Evolutionary conservation across 2,113 vertebrate species (phyloP), one percentile per base, ranked within the genome.

Genomic region (Chaetura pelagica): DNA sequence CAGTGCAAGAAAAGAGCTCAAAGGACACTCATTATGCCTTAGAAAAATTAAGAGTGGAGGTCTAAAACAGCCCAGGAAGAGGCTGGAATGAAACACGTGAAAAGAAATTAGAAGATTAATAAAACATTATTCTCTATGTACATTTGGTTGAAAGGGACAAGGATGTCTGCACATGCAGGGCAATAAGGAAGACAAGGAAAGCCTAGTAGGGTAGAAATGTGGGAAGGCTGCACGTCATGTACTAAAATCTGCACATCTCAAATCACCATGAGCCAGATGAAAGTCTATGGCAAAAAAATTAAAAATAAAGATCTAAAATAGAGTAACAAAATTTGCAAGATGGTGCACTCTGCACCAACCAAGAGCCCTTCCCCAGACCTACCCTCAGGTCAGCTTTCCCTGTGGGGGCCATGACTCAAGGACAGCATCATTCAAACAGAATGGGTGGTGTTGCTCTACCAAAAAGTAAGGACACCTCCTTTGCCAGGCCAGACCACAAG

Each of bases 331-430:
- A 32, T 49, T 21, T 6, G 5, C 44, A 57, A 6, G 23, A 68
- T 1, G 2, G 38, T 1, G 1, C 12, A 71, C 26, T 6, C 52
- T 35, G 23, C 42, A n/a, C 52, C 13, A 46, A 66, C 16, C 30
- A 69, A 52, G 30, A 51, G 40, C 38, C 49, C 6, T 2, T 40
- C 58, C 72, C 54, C 29, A 34, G 72, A 34, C 68, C 34, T 21
- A 22, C 35, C 40, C 61, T 54, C 17, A 61, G 51, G 40, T 6
- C 9, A 1, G 44, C 54, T 77, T 40, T 69, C 61, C 63, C 49
- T 20, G 4, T 2, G 4, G 34, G 26, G 42, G 20, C 1, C 2
- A 46, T 51, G 48, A 68, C 44, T 79, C 40, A 73, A 42, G n/a
- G 21, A 62, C 3, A 54, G 58, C 27, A 17, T 64, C 58, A 62